phyloP scores from a whole-genome alignment of 2,797 vertebrate species.

The Rhynchotus rufescens region DNA sequence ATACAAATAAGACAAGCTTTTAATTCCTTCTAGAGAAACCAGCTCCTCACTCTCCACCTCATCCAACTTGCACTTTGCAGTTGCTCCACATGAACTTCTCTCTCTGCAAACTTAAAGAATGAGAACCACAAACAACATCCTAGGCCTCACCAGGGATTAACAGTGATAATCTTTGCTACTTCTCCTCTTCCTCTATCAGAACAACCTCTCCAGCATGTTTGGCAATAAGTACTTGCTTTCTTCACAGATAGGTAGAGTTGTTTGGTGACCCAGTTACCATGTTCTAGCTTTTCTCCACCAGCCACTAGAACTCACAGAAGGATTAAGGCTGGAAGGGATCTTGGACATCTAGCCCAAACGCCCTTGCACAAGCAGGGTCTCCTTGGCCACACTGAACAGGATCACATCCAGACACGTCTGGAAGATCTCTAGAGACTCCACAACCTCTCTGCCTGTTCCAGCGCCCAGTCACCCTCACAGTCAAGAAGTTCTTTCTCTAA shows the following conservation, averaged over 20 bases:
- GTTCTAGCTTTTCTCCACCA: not conserved
- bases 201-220: not conserved
- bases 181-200: not conserved
- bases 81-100: not conserved
- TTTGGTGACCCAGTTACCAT: rapidly evolving
- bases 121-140: not conserved
- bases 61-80: not conserved
- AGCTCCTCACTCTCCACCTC: not conserved
- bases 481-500: not conserved
- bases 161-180: not conserved
- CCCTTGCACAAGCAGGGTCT: no score
- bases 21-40: not conserved
- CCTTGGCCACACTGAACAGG: no score
- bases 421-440: no score
- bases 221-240: not conserved
- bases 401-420: no score
- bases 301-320: not conserved
- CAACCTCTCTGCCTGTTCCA: not conserved
- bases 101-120: not conserved
- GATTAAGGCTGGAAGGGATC: no score
- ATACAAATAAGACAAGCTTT: not conserved
- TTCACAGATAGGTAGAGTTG: not conserved
- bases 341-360: no score
- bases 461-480: not conserved
- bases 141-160: not conserved